Base-by-base conservation (phyloP, 2,888 invertebrate genomes). In the Agrotis puta region DNA sequence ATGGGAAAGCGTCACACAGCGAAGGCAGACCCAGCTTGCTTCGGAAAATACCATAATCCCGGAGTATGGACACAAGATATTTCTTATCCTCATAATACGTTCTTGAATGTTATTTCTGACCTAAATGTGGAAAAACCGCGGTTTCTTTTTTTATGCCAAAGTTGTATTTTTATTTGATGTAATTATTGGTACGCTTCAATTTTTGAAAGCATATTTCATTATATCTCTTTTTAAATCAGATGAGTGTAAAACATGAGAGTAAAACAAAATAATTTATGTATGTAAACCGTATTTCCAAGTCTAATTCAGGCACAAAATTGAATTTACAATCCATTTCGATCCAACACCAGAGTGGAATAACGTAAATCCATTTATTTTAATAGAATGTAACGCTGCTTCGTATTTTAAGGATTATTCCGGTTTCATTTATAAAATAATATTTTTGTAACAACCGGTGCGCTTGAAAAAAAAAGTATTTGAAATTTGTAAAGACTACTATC, bases 311-410 rank as follows among this genome's bases (percentile, higher is more conserved):
- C 64, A 67, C 73, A 78, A 77, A 85, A 81, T 80, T 81, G 43
- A 84, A 85, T 87, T 83, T 82, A 83, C 81, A 84, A 86, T 85
- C 77, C 70, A 74, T 80, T 79, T 79, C 66, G 69, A 86, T 81
- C 71, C 78, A 70, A 75, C 68, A 70, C 73, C 65, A 54, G 54
- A 74, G 65, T 81, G 64, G 70, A 77, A 81, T 84, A 77, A 82
- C 64, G 77, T 71, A 79, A 78, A 75, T 74, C 61, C 51, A 70
- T 82, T 85, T 77, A 75, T 70, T 74, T 81, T 74, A 72, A 76
- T 71, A 74, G 54, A 75, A 75, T 66, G 45, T 39, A 74, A 56
- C 33, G 56, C n/a, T n/a, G 6, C 69, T 70, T 69, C 63, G 62
- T 57, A 66, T 57, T 67, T 57, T 59, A 53, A 58, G 64, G 65